A percentile compares a stretch with the other conserved stretches of the same genome.
These are phyloP conservation scores for Phoenoteleia sp. DNA, from an alignment of 2,888 invertebrate species.

Conservation along the genomic window DNA sequence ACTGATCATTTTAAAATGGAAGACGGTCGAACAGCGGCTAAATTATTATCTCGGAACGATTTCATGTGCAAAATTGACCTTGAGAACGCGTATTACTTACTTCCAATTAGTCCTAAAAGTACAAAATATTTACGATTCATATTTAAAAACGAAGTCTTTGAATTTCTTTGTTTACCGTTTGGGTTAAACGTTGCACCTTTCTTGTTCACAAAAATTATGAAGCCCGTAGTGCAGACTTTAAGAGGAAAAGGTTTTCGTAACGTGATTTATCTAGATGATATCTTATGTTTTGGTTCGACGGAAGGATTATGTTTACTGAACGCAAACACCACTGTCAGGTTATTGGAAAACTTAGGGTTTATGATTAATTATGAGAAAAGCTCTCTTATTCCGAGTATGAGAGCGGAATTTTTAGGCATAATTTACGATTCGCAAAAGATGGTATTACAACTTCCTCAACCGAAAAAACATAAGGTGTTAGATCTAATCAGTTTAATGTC, in stretches of 20 bases:
- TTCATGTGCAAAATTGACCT: not conserved
- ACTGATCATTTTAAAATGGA: constrained; percentile 26
- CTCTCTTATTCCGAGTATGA: constrained; percentile 8
- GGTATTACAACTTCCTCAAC: not conserved
- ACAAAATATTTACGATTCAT: not conserved
- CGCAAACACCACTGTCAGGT: not conserved
- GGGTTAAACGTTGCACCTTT: not conserved
- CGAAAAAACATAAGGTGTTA: not conserved
- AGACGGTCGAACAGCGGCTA: not conserved
- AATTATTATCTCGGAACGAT: not conserved
- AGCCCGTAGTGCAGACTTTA: not conserved
- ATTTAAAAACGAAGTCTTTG: not conserved
- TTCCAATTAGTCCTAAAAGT: not conserved
- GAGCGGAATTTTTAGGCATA: constrained; percentile 33
- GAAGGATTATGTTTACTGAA: not conserved
- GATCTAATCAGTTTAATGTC: not conserved
- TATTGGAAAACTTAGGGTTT: not conserved
- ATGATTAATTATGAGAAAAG: constrained; percentile 35
- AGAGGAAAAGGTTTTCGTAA: not conserved
- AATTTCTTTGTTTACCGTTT: not conserved
- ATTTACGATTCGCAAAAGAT: not conserved
- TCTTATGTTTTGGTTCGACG: not conserved
- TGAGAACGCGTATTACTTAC: not conserved
- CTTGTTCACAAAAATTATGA: constrained; percentile 4
- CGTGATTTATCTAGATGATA: not conserved